Percentiles rank a stretch among this genome's conserved stretches.
These are phyloP conservation scores for Tragulus kanchil DNA, from an alignment of 2,113 vertebrate genomes.

Conservation along the genomic window DNA sequence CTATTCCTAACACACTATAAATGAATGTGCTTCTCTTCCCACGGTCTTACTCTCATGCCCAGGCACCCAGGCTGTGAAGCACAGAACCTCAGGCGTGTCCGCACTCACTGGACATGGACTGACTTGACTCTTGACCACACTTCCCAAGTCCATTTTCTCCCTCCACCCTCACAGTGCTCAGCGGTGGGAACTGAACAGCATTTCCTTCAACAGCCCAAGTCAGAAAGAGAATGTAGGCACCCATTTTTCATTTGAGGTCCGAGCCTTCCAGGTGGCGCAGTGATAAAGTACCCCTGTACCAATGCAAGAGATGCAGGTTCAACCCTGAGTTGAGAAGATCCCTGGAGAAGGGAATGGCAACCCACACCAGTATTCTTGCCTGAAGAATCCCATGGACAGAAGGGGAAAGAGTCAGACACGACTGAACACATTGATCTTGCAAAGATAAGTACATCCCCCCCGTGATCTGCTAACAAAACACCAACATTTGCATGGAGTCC, in stretches of 20 bases:
- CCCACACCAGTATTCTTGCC: not conserved
- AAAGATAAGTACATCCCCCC: not conserved
- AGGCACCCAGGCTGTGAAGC: fast-evolving
- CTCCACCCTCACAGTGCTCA: not conserved
- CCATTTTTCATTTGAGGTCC: not conserved
- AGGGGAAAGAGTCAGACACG: not conserved
- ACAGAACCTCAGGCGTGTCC: fast-evolving
- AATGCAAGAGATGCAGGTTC: not conserved
- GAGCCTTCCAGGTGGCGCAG: not conserved
- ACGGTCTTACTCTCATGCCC: not conserved
- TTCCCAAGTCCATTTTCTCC: fast-evolving
- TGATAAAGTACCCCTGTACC: not conserved
- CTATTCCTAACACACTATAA: not conserved
- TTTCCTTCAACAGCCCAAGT: not conserved
- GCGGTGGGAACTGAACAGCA: not conserved
- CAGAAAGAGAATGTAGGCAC: too few species aligned
- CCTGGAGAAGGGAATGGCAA: not conserved
- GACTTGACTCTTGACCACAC: fast-evolving
- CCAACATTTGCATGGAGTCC: not conserved
- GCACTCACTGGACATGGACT: fast-evolving
- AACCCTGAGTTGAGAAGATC: not conserved
- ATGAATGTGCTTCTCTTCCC: not conserved
- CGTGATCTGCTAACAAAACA: not conserved
- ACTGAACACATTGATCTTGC: not conserved
- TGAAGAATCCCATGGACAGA: not conserved